Percentiles rank a stretch among this genome's conserved stretches.
Conservation (phyloP, 64 coral and sea anemone genomes). For the Trachythela sp. region DNA sequence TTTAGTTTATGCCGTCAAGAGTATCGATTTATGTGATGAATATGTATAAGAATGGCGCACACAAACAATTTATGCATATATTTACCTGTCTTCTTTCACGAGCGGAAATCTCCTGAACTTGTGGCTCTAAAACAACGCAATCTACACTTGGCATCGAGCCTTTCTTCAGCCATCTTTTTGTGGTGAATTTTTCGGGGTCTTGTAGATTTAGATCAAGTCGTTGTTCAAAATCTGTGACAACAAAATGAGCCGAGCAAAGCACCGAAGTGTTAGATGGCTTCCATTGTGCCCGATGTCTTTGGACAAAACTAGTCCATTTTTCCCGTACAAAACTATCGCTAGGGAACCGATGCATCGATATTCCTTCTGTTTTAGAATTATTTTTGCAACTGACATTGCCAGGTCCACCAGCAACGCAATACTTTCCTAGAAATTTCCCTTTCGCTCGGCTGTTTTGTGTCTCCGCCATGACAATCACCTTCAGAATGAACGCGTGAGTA, state of each 20-base stretch:
- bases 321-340: background rate
- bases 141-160: too few species aligned
- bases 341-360: background rate
- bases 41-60: background rate
- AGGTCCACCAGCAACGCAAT: background rate
- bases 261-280: constrained; percentile 11
- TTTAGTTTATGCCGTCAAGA: too few species aligned
- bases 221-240: too few species aligned
- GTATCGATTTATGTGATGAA: background rate
- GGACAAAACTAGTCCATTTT: constrained; percentile 1
- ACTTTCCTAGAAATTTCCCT: background rate
- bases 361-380: background rate
- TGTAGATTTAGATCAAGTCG: too few species aligned
- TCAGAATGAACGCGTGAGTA: background rate
- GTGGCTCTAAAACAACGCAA: too few species aligned
- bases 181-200: too few species aligned
- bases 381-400: background rate
- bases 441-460: background rate
- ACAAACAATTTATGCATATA: background rate
- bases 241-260: too few species aligned
- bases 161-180: too few species aligned
- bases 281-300: background rate
- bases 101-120: too few species aligned
- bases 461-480: background rate
- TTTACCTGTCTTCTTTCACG: background rate